A percentile compares a stretch with the other conserved stretches of the same genome.
These are phyloP conservation scores for Ardeotis arabs DNA, from an alignment of 2,113 vertebrate genomes.

Conservation along the genomic window DNA sequence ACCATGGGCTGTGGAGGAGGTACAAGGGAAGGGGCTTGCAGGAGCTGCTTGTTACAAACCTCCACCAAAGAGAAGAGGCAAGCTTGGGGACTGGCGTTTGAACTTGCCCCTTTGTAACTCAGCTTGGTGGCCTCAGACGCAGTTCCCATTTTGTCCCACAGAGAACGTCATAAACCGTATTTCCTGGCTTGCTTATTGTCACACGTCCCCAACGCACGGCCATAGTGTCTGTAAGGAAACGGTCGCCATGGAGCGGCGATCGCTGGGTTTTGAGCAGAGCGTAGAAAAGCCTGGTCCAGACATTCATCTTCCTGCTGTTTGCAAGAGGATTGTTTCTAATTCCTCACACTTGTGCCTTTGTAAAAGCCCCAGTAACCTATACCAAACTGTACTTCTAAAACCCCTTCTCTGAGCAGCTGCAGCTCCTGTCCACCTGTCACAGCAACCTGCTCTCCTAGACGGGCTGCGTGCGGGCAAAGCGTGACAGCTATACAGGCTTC, in stretches of 20 bases:
- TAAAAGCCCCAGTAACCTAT: background rate
- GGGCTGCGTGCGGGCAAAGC: background rate
- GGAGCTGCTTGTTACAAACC: background rate
- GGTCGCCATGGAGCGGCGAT: accelerated
- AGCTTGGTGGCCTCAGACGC: background rate
- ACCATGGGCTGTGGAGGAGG: background rate
- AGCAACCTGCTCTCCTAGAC: background rate
- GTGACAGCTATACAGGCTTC: background rate
- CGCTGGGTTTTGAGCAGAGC: background rate
- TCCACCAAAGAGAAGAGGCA: background rate
- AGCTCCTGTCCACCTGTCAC: background rate
- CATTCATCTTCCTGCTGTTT: background rate
- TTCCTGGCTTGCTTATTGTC: background rate
- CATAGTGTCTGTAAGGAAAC: accelerated
- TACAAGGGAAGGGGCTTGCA: background rate
- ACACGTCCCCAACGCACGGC: accelerated
- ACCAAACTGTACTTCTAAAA: background rate
- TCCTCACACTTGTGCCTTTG: background rate
- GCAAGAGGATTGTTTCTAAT: background rate
- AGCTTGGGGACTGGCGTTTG: accelerated
- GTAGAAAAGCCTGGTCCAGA: background rate
- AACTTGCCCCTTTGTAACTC: background rate
- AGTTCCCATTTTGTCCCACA: background rate
- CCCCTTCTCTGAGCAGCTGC: background rate
- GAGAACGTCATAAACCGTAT: accelerated